Conservation (phyloP, 2,797 vertebrate species). For the Hoplostethus atlanticus region DNA sequence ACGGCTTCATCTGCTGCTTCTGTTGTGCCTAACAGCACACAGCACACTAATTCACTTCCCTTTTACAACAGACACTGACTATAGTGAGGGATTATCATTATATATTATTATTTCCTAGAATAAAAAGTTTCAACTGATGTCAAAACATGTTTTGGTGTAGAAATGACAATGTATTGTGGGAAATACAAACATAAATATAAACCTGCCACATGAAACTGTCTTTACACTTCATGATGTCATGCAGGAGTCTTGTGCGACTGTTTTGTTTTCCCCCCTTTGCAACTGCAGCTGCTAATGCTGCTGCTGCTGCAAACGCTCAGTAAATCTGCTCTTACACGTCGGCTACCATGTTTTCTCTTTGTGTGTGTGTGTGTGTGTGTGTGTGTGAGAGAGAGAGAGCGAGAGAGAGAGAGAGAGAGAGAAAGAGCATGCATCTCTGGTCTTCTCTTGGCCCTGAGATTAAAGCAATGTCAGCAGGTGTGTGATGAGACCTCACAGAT, state of each 20-base stretch:
- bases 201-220: slow-evolving; percentile 65
- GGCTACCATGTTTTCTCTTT: slow-evolving; percentile 26
- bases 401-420: too few species aligned
- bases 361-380: slow-evolving; percentile 21
- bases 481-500: slow-evolving; percentile 82
- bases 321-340: slow-evolving; percentile 44
- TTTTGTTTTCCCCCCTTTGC: slow-evolving; percentile 16
- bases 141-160: slow-evolving; percentile 38
- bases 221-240: slow-evolving; percentile 49
- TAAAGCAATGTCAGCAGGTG: slow-evolving; percentile 81
- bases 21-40: slow-evolving; percentile 8
- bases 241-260: slow-evolving; percentile 36
- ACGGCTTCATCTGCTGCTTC: slow-evolving; percentile 41
- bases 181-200: slow-evolving; percentile 40
- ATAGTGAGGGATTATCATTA: slow-evolving; percentile 25
- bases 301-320: slow-evolving; percentile 13
- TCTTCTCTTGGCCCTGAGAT: slow-evolving; percentile 75
- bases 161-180: slow-evolving; percentile 23
- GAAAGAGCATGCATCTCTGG: slow-evolving; percentile 29
- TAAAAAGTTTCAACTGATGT: slow-evolving; percentile 2
- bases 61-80: slow-evolving; percentile 1
- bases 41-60: slow-evolving; percentile 4
- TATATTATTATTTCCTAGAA: not conserved
- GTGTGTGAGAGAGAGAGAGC: slow-evolving; percentile 28
- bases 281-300: slow-evolving; percentile 5